A percentile compares a stretch with the other conserved stretches of the same genome.
These are phyloP conservation scores for Acanthosepion pharaonis DNA, from an alignment of 2,888 invertebrate genomes.

Conservation along the genomic window DNA sequence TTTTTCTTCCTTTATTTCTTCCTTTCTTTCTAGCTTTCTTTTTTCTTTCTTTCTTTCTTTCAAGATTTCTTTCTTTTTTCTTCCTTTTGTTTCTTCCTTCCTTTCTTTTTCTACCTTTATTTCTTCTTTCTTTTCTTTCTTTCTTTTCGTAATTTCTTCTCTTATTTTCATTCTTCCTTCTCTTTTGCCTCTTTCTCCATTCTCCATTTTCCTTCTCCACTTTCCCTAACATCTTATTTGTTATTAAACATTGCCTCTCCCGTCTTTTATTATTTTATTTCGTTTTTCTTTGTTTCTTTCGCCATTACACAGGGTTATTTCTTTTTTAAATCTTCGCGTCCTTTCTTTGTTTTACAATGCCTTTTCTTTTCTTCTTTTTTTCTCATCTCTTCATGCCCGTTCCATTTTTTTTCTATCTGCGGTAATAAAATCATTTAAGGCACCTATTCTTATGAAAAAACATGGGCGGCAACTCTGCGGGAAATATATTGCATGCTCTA, in stretches of 20 bases:
- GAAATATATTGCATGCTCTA: not conserved
- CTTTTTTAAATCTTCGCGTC: too few relatives aligned
- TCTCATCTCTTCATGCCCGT: not conserved
- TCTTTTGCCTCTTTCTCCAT: not conserved
- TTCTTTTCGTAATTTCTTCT: not conserved
- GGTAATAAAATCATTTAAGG: not conserved
- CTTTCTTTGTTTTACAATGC: not conserved
- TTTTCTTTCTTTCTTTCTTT: not conserved
- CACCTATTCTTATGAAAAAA: not conserved
- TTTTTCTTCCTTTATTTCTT: not conserved
- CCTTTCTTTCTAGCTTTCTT: not conserved
- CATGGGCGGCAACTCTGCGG: slow-evolving; percentile 9
- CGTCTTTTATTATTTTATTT: not conserved
- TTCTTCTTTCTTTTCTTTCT: not conserved
- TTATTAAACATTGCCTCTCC: not conserved
- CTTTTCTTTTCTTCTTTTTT: not conserved
- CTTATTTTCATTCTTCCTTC: not conserved
- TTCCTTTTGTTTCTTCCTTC: too few relatives aligned
- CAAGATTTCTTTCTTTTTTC: too few relatives aligned
- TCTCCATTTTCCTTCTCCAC: not conserved
- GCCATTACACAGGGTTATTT: not conserved
- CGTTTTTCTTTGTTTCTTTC: not conserved
- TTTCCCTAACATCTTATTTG: not conserved
- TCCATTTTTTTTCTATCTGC: not conserved
- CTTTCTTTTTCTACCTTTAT: not conserved